Percentiles rank a stretch among this genome's conserved stretches.
phyloP scores from a whole-genome alignment of 1,140 invertebrate species.

The Araneus ventricosus region DNA sequence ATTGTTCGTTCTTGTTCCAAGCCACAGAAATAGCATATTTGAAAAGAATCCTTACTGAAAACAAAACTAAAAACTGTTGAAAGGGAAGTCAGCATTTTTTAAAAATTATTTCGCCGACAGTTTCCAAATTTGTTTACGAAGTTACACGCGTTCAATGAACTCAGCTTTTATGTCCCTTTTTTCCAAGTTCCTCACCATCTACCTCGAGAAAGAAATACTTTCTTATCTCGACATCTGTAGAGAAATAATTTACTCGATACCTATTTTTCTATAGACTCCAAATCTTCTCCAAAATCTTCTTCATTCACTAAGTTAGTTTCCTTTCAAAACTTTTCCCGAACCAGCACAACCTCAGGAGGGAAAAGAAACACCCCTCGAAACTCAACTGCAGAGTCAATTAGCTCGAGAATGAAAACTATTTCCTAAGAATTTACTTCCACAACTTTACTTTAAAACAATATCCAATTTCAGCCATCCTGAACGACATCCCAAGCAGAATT shows the following conservation, averaged over 20 bases:
- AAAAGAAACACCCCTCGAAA: not conserved
- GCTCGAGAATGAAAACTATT: not conserved
- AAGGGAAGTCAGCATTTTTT: too few species aligned
- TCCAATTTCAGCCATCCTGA: not conserved
- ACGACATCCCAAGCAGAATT: not conserved
- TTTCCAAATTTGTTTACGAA: too few species aligned
- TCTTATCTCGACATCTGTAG: not conserved
- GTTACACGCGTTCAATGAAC: too few species aligned
- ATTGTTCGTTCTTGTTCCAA: too few species aligned
- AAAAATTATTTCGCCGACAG: too few species aligned
- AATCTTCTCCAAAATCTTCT: not conserved
- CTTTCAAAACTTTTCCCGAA: not conserved
- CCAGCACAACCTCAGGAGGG: not conserved
- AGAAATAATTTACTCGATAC: not conserved
- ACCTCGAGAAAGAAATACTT: not conserved
- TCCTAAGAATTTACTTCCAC: not conserved
- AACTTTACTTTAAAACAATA: conserved; percentile 19
- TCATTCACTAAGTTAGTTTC: not conserved
- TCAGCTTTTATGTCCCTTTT: not conserved
- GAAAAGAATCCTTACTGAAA: too few species aligned
- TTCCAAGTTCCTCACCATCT: not conserved
- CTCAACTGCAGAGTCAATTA: not conserved
- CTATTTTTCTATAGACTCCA: not conserved
- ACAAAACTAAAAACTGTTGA: too few species aligned
- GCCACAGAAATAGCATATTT: too few species aligned